phyloP scores from a whole-genome alignment of 2,113 vertebrate species.

The Carettochelys insculpta region DNA sequence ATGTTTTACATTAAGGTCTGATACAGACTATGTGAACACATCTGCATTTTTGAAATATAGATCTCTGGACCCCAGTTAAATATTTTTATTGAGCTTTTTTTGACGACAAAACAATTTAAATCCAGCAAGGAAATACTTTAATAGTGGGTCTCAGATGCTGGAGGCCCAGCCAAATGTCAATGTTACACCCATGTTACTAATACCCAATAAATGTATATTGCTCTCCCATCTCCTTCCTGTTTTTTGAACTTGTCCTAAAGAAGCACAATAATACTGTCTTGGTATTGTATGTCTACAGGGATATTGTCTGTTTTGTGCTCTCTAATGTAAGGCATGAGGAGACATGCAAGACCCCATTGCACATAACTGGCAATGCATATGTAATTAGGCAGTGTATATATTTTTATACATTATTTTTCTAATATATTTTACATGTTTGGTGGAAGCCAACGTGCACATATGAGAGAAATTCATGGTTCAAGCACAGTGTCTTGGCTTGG shows the following conservation, averaged over 20 bases:
- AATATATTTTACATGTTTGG: neutral
- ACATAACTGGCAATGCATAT: neutral
- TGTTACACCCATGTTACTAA: neutral
- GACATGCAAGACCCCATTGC: neutral
- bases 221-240: neutral
- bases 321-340: neutral
- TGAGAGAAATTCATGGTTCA: conserved; percentile 3
- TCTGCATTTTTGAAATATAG: rapidly evolving
- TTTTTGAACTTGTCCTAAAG: neutral
- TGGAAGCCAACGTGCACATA: neutral
- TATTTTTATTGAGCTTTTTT: neutral
- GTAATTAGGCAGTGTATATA: neutral
- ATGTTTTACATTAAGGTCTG: rapidly evolving
- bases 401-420: neutral
- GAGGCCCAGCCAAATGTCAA: neutral
- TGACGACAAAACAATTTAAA: neutral
- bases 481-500: conserved; percentile 17
- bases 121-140: neutral
- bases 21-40: neutral
- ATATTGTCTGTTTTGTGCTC: neutral
- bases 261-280: neutral
- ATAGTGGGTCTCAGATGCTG: neutral
- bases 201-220: neutral
- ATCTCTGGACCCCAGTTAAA: neutral
- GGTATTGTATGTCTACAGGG: neutral